Evolutionary conservation across 2,888 invertebrate genomes (phyloP).

Genomic region (Pardosa pseudoannulata): DNA sequence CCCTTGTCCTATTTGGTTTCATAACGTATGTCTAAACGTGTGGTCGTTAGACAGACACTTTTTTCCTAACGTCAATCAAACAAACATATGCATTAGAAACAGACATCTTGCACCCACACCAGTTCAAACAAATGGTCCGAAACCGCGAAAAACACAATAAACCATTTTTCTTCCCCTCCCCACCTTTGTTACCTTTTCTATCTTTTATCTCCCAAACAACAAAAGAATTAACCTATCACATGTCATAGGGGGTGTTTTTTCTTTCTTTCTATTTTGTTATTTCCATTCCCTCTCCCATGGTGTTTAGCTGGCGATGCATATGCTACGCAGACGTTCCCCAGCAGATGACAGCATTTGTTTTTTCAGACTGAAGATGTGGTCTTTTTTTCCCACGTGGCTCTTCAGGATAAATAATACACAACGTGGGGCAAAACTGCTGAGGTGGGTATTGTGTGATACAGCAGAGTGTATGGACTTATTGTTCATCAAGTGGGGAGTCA

Average conservation of each 20-base stretch:
- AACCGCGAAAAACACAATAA: background rate
- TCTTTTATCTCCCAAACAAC: background rate
- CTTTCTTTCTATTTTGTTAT: too few species aligned
- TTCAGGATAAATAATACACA: background rate
- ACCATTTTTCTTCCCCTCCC: background rate
- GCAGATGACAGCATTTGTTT: conserved; percentile 6
- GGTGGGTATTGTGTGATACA: background rate
- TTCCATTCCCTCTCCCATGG: background rate
- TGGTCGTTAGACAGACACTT: too few species aligned
- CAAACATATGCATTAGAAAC: background rate
- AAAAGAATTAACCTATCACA: conserved; percentile 2
- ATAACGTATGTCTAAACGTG: too few species aligned
- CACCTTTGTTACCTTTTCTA: too few species aligned
- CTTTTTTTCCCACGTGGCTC: background rate
- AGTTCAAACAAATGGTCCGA: background rate
- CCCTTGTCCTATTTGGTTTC: too few species aligned
- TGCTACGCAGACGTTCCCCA: background rate
- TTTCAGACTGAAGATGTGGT: background rate
- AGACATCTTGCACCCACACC: background rate
- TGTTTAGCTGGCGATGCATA: conserved; percentile 4
- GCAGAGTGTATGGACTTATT: background rate
- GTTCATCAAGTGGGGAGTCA: background rate
- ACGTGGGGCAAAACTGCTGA: background rate
- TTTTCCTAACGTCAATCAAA: background rate
- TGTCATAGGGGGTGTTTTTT: background rate